Evolutionary conservation across 2,113 vertebrate genomes (phyloP), one percentile per base, ranked within the genome.

Genomic region (Diphyllodes magnificus): DNA sequence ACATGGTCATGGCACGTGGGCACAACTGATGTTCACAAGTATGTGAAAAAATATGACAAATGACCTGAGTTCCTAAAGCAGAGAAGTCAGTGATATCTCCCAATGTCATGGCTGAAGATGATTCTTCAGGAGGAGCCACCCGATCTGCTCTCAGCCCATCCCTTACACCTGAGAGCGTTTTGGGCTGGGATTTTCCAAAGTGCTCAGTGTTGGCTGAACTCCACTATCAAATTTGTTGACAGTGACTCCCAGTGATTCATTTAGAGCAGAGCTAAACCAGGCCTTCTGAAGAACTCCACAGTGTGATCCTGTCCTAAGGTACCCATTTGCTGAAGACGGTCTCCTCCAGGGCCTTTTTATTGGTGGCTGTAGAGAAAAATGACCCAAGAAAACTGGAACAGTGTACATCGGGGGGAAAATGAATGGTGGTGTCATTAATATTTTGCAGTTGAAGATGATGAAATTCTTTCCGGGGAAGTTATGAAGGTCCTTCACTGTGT

Each of bases 141-240:
- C 35, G 13, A 72, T 69, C 21, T 56, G 9, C 12, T 39, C 28
- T 90, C 50, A 73, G 59, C 35, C 39, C 28, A 59, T 31, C 21
- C 15, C 24, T 50, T 80, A 61, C 14, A 85, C 23, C 37, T 47
- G 44, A 79, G 49, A 78, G 3, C 33, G 14, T 90, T 96, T 86
- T 35, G 59, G 10, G 24, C 10, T 83, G 54, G 63, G 54, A 63
- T 90, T 94, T 92, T 86, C 76, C 39, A 37, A 73, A 87, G 71
- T 16, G 6, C 4, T 89, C 9, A 25, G 27, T 44, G 17, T 22
- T 94, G 75, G 13, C 47, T 88, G 75, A 88, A 80, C 28, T 80
- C 35, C n/a, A n/a, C 19, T 85, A 6, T 69, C 50, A 60, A 51
- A 77, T 80, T 51, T 70, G 40, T 13, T 25, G 30, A 9, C 57